These are phyloP conservation scores for Sparus aurata DNA, from an alignment of 2,797 vertebrate genomes.

Conservation along the genomic window DNA sequence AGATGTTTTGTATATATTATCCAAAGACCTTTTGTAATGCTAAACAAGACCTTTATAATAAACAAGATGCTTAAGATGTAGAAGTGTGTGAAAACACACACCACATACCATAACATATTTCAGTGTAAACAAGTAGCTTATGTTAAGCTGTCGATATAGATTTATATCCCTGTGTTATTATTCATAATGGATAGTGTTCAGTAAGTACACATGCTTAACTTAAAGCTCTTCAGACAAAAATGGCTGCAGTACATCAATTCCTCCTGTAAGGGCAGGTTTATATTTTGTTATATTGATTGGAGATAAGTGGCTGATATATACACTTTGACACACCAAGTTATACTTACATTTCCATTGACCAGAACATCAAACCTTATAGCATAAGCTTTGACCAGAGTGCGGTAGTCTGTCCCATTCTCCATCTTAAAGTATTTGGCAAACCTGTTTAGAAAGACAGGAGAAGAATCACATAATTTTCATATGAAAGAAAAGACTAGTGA, in stretches of 20 bases:
- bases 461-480: neutral
- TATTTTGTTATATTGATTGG: neutral
- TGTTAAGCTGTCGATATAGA: neutral
- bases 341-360: constrained; percentile 93
- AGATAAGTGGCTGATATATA: neutral
- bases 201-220: neutral
- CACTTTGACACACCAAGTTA: neutral
- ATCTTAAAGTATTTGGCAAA: constrained; percentile 93
- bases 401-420: constrained; percentile 92
- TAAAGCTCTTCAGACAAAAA: neutral
- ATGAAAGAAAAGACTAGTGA: neutral
- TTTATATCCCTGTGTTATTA: neutral
- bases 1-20: no score
- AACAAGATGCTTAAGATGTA: no score
- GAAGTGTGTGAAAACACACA: no score
- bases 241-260: neutral
- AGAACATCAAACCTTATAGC: constrained; percentile 96
- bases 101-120: no score
- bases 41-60: no score
- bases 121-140: neutral
- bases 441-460: constrained; percentile 73
- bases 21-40: no score
- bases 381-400: constrained; percentile 93
- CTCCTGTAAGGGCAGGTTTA: neutral
- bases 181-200: no score